Evolutionary conservation across 2,888 invertebrate genomes (phyloP).

Genomic region (Epirrhoe tristata): DNA sequence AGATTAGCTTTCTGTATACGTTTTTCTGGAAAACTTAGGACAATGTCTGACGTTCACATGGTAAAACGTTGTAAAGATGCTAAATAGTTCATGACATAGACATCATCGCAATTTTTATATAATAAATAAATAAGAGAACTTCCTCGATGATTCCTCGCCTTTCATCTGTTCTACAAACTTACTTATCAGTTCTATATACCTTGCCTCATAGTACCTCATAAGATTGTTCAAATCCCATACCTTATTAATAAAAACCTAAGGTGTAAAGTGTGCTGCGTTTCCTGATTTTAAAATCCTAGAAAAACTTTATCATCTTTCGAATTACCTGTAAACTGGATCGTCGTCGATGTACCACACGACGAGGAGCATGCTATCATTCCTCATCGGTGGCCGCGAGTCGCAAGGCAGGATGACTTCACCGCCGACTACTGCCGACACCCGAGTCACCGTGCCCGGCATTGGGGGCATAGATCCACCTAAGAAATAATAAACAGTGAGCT

Average conservation of each 20-base stretch:
- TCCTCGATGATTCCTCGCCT: too few relatives aligned
- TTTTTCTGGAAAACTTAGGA: neutral
- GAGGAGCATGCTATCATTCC: constrained; percentile 93
- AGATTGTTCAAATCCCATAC: too few relatives aligned
- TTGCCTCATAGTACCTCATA: too few relatives aligned
- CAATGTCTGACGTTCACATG: too few relatives aligned
- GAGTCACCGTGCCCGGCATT: constrained; percentile 83
- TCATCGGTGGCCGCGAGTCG: constrained; percentile 91
- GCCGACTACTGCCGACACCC: constrained; percentile 89
- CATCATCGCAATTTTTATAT: too few relatives aligned
- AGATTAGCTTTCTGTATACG: neutral
- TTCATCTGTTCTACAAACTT: too few relatives aligned
- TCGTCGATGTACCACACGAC: constrained; percentile 97
- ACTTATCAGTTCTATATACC: too few relatives aligned
- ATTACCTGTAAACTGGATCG: constrained; percentile 94
- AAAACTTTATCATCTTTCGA: neutral
- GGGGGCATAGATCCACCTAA: constrained; percentile 63
- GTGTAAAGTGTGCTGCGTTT: neutral
- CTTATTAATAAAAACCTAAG: neutral
- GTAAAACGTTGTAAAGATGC: too few relatives aligned
- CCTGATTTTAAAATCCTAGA: too few relatives aligned
- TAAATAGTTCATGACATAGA: too few relatives aligned
- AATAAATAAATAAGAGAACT: too few relatives aligned
- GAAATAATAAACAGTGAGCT: neutral
- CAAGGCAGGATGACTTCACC: constrained; percentile 93